Percentiles rank a stretch among this genome's conserved stretches.
Conservation (phyloP, 2,888 invertebrate genomes). For the Cheilosia vulpina region DNA sequence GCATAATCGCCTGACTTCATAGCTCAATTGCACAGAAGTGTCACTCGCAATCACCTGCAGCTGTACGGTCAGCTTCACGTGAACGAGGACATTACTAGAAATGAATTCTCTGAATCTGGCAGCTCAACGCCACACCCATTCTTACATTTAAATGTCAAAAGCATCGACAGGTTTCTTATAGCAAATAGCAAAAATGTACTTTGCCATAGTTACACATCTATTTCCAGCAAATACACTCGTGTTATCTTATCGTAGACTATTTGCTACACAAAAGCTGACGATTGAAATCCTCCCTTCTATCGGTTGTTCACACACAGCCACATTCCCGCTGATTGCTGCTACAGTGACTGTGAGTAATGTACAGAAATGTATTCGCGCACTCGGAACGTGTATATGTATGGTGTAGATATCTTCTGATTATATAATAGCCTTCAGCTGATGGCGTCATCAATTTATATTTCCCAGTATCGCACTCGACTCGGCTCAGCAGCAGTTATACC, state of each 20-base stretch:
- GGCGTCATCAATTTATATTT: conserved; percentile 55
- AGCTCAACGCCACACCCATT: too few relatives aligned
- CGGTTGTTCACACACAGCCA: neutral
- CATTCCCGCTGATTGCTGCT: neutral
- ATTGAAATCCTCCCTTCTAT: conserved; percentile 6
- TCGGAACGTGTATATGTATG: conserved; percentile 12
- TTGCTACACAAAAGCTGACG: conserved; percentile 9
- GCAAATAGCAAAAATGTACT: neutral
- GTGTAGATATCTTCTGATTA: conserved; percentile 48
- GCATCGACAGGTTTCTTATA: too few relatives aligned
- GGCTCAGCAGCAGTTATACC: neutral
- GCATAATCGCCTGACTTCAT: too few relatives aligned
- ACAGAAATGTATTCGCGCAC: neutral
- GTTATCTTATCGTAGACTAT: conserved; percentile 12
- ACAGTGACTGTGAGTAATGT: neutral
- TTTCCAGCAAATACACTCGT: neutral
- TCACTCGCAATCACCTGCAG: too few relatives aligned
- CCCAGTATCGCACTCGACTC: conserved; percentile 8
- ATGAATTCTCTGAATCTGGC: too few relatives aligned
- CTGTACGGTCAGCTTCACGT: too few relatives aligned
- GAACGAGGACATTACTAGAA: too few relatives aligned
- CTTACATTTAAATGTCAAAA: too few relatives aligned
- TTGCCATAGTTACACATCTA: conserved; percentile 13
- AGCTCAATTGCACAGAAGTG: too few relatives aligned
- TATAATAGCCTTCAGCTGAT: conserved; percentile 52